These are phyloP conservation scores for Tetramorium parvispinum DNA, from an alignment of 1,140 invertebrate genomes.

Conservation along the genomic window DNA sequence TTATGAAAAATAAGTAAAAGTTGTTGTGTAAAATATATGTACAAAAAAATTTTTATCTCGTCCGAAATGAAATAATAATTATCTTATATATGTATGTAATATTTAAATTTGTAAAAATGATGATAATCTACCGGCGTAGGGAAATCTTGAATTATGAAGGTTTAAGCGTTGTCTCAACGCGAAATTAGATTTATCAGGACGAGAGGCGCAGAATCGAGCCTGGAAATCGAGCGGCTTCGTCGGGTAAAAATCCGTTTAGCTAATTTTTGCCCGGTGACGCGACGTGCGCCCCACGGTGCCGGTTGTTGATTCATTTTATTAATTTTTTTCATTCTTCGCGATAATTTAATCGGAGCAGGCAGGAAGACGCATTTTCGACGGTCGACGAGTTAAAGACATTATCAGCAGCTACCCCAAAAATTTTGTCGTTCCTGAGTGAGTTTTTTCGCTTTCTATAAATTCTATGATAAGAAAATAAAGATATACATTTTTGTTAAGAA, in stretches of 20 bases:
- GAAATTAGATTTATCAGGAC: conserved; percentile 50
- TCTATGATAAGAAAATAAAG: not conserved
- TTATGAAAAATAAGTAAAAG: not conserved
- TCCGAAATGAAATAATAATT: not conserved
- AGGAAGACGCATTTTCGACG: conserved; percentile 65
- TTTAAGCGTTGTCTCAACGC: conserved; percentile 60
- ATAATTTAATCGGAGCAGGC: conserved; percentile 74
- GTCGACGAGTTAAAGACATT: conserved; percentile 71
- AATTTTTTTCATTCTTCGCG: conserved; percentile 76
- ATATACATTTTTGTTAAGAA: not conserved
- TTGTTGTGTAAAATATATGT: not conserved
- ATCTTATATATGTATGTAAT: not conserved
- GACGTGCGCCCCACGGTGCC: conserved; percentile 45
- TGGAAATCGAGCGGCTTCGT: conserved; percentile 57
- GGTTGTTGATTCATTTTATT: conserved; percentile 78
- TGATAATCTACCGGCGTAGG: not conserved
- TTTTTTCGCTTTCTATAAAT: conserved; percentile 43
- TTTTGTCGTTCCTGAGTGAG: conserved; percentile 56
- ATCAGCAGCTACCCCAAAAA: conserved; percentile 71
- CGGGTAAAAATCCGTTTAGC: conserved; percentile 74
- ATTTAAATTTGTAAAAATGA: too few relatives aligned
- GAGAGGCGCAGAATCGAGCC: conserved; percentile 18
- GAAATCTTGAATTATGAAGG: conserved; percentile 44
- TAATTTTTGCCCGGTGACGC: conserved; percentile 69
- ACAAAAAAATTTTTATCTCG: not conserved